These are phyloP conservation scores for Brotula barbata DNA, from an alignment of 2,797 vertebrate species.

Conservation along the genomic window DNA sequence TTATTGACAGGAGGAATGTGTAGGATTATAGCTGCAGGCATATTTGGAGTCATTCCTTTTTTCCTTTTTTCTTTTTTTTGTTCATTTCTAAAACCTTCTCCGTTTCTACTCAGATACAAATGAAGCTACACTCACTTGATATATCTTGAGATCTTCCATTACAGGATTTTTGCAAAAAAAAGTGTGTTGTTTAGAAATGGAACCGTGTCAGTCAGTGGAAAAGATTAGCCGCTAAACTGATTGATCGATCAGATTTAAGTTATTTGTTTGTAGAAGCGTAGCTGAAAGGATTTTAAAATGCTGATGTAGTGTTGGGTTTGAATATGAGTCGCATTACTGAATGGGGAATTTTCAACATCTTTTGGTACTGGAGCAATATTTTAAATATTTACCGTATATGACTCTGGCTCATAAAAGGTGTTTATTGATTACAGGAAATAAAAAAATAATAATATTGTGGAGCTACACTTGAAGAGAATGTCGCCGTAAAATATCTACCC, in stretches of 20 bases:
- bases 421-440: neutral
- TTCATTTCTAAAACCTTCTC: conserved; percentile 4
- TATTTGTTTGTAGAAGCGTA: conserved; percentile 22
- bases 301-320: conserved; percentile 22
- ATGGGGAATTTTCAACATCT: neutral
- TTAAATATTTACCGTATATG: neutral
- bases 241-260: neutral
- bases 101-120: conserved; percentile 24
- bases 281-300: neutral
- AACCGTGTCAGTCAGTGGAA: neutral
- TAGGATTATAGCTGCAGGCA: neutral
- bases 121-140: conserved; percentile 11
- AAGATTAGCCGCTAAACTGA: conserved; percentile 12
- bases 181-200: no score
- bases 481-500: conserved; percentile 4
- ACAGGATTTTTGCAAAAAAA: conserved; percentile 32
- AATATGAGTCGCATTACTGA: conserved; percentile 12
- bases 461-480: no score
- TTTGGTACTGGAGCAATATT: conserved; percentile 8
- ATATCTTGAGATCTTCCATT: conserved; percentile 22
- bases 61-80: conserved; percentile 9
- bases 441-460: neutral
- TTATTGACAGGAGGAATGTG: conserved; percentile 12
- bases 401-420: conserved; percentile 8
- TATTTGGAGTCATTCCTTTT: neutral